Conservation (phyloP, 35 echinoderm and acorn worm species). For the Ophioderma brevispina region DNA sequence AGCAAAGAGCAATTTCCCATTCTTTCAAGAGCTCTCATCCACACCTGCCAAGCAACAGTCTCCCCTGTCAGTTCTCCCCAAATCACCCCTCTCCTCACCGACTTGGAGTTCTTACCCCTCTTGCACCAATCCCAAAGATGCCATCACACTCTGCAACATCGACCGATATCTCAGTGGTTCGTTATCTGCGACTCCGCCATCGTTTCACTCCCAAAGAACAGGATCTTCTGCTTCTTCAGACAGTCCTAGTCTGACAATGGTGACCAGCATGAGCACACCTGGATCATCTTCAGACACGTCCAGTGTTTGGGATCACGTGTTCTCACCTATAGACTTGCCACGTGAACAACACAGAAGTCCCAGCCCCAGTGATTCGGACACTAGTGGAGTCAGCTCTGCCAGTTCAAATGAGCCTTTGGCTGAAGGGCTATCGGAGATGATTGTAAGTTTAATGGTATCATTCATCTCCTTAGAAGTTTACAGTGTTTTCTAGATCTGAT, state of each 20-base stretch:
- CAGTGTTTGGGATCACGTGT: slow-evolving; percentile 80
- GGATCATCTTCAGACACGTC: slow-evolving; percentile 39
- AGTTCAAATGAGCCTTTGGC: slow-evolving; percentile 73
- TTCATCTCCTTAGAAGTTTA: too few species aligned
- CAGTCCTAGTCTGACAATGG: not conserved
- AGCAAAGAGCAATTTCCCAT: not conserved
- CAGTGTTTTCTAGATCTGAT: too few species aligned
- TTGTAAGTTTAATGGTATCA: slow-evolving; percentile 2
- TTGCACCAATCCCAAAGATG: slow-evolving; percentile 91
- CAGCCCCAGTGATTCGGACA: slow-evolving; percentile 93
- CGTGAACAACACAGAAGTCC: slow-evolving; percentile 33
- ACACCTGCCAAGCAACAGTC: not conserved
- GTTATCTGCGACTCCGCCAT: slow-evolving; percentile 11
- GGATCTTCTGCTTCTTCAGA: not conserved
- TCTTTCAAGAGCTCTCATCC: not conserved
- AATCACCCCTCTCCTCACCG: slow-evolving; percentile 70
- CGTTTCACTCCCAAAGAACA: not conserved
- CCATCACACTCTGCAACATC: slow-evolving; percentile 86
- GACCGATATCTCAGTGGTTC: slow-evolving; percentile 86
- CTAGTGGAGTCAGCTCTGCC: slow-evolving; percentile 88
- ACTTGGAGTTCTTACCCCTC: slow-evolving; percentile 84
- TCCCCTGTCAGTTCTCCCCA: slow-evolving; percentile 29
- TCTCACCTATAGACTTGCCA: slow-evolving; percentile 66
- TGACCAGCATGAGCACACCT: slow-evolving; percentile 45
- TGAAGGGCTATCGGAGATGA: slow-evolving; percentile 65